Evolutionary conservation across 2,797 vertebrate genomes (phyloP).

Genomic region (Microctenopoma lineatum): DNA sequence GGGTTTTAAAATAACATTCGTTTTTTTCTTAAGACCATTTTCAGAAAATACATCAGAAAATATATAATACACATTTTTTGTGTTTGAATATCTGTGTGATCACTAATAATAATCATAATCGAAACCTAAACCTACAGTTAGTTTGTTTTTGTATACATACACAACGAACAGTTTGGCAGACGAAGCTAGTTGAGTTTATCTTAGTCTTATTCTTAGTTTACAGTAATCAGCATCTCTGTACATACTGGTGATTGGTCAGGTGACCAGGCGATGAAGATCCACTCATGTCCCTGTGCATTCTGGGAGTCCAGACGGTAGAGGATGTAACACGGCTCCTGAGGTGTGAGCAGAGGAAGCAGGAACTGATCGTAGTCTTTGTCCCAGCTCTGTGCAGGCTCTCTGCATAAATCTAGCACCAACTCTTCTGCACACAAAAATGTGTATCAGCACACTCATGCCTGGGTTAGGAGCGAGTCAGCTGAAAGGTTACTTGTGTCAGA

Average conservation of each 20-base stretch:
- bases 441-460: conserved; percentile 7
- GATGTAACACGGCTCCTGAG: conserved; percentile 93
- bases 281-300: conserved; percentile 96
- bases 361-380: conserved; percentile 92
- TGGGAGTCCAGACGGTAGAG: conserved; percentile 95
- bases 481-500: background rate
- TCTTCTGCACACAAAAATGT: conserved; percentile 85
- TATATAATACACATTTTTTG: fast-evolving
- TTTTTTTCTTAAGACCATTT: background rate
- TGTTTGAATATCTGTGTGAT: background rate
- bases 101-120: background rate
- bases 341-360: conserved; percentile 91
- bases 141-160: background rate
- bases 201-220: background rate
- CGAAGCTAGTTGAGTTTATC: background rate
- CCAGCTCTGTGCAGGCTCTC: conserved; percentile 90
- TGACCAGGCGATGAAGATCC: conserved; percentile 99
- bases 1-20: too few species aligned
- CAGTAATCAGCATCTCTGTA: conserved; percentile 11
- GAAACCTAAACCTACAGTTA: background rate
- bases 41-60: background rate
- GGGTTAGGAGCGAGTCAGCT: background rate
- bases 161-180: background rate
- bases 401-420: conserved; percentile 91
- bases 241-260: conserved; percentile 96